Evolutionary conservation across 2,797 vertebrate species (phyloP), one percentile per base, ranked within the genome.

Genomic region (Balearica regulorum): DNA sequence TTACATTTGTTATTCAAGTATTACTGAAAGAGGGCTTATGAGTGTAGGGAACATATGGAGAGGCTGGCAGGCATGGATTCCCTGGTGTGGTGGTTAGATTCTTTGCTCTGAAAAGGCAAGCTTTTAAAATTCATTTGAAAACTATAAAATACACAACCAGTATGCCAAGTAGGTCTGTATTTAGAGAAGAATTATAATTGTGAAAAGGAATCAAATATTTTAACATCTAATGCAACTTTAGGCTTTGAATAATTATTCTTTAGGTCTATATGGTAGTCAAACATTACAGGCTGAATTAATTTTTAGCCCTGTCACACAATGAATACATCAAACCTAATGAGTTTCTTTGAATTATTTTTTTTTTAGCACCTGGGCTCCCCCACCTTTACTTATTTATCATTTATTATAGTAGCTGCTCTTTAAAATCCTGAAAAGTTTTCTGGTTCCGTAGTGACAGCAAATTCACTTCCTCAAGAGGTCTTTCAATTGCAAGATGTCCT

Each of bases 1-100:
- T 98, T 97, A 89, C 96, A 95, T 96, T 97, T 97, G 96, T 97
- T 97, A 97, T 96, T 77, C 95, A 96, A 97, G 94, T 96, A 97
- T 91, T 86, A 41, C 93, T 95, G 93, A 90, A 94, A 96, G 90
- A 95, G 94, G 93, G 73, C 84, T 97, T 94, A 78, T 54, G 95
- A 95, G 84, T 78, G 43, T 78, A 94, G 81, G 58, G 88, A 97
- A 97, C 97, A 98, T 97, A 97, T 98, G 97, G 98, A 95, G 92
- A 96, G 94, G 94, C 89, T 97, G 96, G 94, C 96, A 97, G 91
- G 88, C 94, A 96, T 53, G 72, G 80, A 97, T 97, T 98, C 97
- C 97, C 96, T 91, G 75, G 94, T 97, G 97, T 96, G 89, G 88
- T 84, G 88, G 92, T 80, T 95, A 96, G 93, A 94, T 90, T 89